A percentile compares a stretch with the other conserved stretches of the same genome.
These are phyloP conservation scores for Osmerus mordax DNA, from an alignment of 2,113 vertebrate genomes.

Conservation along the genomic window DNA sequence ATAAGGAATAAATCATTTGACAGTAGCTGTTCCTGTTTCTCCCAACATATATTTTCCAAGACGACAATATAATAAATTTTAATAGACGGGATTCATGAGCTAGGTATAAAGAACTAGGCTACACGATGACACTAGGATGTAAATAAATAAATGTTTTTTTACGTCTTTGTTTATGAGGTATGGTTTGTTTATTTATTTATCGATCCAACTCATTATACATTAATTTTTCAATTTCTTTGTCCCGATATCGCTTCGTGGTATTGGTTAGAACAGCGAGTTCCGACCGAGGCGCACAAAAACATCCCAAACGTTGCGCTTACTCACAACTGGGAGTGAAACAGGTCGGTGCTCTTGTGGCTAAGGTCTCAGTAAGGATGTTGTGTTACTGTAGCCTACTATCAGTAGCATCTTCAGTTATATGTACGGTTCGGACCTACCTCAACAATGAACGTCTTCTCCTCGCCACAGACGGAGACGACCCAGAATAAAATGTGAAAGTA, in stretches of 20 bases:
- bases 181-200: conserved; percentile 23
- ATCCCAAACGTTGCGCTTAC: conserved; percentile 5
- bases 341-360: not conserved
- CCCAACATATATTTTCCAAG: not conserved
- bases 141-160: not conserved
- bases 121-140: not conserved
- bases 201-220: not conserved
- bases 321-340: conserved; percentile 4
- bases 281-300: conserved; percentile 13
- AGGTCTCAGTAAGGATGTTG: conserved; percentile 7
- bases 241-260: no score
- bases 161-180: not conserved
- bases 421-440: conserved; percentile 61
- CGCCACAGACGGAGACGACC: conserved; percentile 71
- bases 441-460: conserved; percentile 74
- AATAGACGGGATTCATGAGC: not conserved
- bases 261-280: not conserved
- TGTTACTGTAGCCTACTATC: conserved; percentile 3
- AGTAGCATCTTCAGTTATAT: conserved; percentile 7
- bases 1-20: conserved; percentile 3
- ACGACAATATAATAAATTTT: not conserved
- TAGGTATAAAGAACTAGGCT: no score
- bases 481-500: conserved; percentile 72
- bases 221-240: no score
- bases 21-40: conserved; percentile 2